Percentiles rank a stretch among this genome's conserved stretches.
Evolutionary conservation across 2,113 vertebrate species (phyloP).

Genomic region (Lamprotornis superbus): DNA sequence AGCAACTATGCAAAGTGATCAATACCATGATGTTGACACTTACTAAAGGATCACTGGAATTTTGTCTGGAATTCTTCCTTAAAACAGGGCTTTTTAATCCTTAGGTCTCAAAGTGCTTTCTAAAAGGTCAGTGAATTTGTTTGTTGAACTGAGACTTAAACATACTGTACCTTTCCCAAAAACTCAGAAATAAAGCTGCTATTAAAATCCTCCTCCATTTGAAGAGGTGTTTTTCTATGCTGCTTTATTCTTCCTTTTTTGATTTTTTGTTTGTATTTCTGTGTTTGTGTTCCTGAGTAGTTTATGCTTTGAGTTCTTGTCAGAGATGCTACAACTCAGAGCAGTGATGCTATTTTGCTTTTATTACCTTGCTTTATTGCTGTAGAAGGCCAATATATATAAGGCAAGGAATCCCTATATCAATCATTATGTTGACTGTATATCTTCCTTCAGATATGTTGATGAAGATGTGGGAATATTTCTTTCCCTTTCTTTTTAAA

Average conservation of each 20-base stretch:
- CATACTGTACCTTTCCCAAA: neutral
- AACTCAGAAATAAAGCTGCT: neutral
- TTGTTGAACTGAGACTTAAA: neutral
- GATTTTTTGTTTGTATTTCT: neutral
- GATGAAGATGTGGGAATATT: neutral
- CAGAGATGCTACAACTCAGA: neutral
- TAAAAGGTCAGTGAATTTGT: neutral
- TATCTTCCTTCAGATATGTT: neutral
- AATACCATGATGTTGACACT: neutral
- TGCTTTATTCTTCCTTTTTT: neutral
- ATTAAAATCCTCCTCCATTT: neutral
- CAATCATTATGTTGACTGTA: fast-evolving
- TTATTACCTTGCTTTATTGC: neutral
- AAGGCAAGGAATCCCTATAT: neutral
- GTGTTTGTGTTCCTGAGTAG: neutral
- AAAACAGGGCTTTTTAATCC: neutral
- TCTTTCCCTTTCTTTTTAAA: neutral
- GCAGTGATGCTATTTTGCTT: neutral
- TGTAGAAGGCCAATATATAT: neutral
- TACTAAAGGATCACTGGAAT: neutral
- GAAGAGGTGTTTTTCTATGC: neutral
- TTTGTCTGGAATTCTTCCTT: neutral
- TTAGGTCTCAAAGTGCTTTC: neutral
- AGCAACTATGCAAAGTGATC: neutral
- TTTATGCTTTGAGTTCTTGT: neutral